Evolutionary conservation across 2,113 vertebrate species (phyloP).

Genomic region (rabbit (Oryctolagus cuniculus)): mOryCun1.1 NC_091438.1:154398501-154399000

Average conservation of each 20-base stretch:
- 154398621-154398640: background rate
- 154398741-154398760: background rate
- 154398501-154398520: background rate
- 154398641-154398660: background rate
- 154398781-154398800: rapidly evolving
- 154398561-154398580: background rate
- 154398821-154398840: background rate
- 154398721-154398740: too few species aligned
- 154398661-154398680: background rate
- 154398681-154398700: too few species aligned
- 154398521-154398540: background rate
- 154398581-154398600: background rate
- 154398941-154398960: background rate
- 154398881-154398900: too few species aligned
- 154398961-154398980: background rate
- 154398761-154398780: rapidly evolving
- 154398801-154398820: too few species aligned
- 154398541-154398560: background rate
- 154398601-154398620: background rate
- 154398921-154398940: background rate
- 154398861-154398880: background rate
- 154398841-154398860: background rate
- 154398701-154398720: background rate
- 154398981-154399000: background rate
- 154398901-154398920: rapidly evolving